Evolutionary conservation across 2,113 vertebrate genomes (phyloP), one percentile per base, ranked within the genome.

Genomic region (Trematomus loennbergii): DNA sequence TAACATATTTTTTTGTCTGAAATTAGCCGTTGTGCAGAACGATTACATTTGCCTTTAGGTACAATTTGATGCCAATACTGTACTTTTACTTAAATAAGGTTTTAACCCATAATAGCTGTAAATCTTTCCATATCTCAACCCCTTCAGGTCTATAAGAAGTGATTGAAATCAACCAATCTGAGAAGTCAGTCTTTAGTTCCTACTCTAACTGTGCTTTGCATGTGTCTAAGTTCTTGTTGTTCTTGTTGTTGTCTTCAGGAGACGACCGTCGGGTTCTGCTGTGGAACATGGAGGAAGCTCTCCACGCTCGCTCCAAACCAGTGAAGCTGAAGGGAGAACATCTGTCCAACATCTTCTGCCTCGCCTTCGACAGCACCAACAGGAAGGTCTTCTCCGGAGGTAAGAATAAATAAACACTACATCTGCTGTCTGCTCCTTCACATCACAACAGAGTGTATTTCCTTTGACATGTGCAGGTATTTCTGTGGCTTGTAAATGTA

Each of bases 341-440:
- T 87, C 96, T 98, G 82, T 99, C 98, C 40, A 99, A 99, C 86
- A 99, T 99, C 89, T 99, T 99, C 93, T 99, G 98, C 80, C 93
- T 99, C 9, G 97, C 98, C 78, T 99, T 99, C 84, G 98, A 99
- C 95, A 99, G 97, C 86, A 97, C 96, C 63, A 99, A 99, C 92
- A 97, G 93, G 0, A 97, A 95, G 82, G 97, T 99, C 48, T 99
- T 99, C 90, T 99, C 98, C 87, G 98, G 97, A 85, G 97, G 98
- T 99, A 91, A 95, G 93, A 62, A n/a, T 54, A 17, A 69, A 40
- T 2, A 45, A 53, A 65, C 29, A 22, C 8, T 2, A 53, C 10
- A 5, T 50, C 50, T 62, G 9, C 29, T 29, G 5, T 50, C 50
- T 62, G 9, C 17, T 61, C 16, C 45, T 49, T 40, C 17, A 2